Percentiles rank a stretch among this genome's conserved stretches.
Evolutionary conservation across 2,113 vertebrate genomes (phyloP).

Genomic region (Labrus mixtus): DNA sequence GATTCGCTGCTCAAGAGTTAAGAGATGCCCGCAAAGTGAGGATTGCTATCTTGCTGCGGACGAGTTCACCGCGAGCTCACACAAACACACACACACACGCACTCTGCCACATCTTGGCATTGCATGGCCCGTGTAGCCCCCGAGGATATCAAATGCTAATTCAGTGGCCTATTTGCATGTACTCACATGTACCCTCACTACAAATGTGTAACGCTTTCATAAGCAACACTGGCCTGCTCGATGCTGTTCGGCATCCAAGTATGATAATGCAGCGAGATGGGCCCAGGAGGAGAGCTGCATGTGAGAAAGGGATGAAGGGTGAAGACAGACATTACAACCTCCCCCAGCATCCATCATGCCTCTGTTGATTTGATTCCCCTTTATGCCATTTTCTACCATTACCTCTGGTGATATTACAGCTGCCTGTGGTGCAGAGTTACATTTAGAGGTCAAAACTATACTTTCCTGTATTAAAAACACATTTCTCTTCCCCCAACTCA

Average conservation of each 20-base stretch:
- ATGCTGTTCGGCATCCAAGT: conserved; percentile 47
- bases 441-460: conserved; percentile 73
- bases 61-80: neutral
- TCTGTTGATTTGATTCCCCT: conserved; percentile 67
- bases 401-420: conserved; percentile 68
- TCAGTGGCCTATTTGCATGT: conserved; percentile 63
- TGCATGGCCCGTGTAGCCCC: conserved; percentile 4
- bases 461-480: conserved; percentile 75
- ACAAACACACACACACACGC: neutral
- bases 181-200: conserved; percentile 25
- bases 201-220: conserved; percentile 59
- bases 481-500: conserved; percentile 58
- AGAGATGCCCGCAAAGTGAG: conserved; percentile 3
- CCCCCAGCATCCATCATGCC: conserved; percentile 59
- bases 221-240: conserved; percentile 45
- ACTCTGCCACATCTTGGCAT: conserved; percentile 4
- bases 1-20: conserved; percentile 15
- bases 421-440: conserved; percentile 65
- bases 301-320: conserved; percentile 51
- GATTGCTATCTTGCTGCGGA: conserved; percentile 22
- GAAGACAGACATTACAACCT: conserved; percentile 54
- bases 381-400: conserved; percentile 72
- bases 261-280: conserved; percentile 50
- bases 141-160: conserved; percentile 63
- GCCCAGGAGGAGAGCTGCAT: conserved; percentile 16